Base-by-base conservation (phyloP, 2,888 invertebrate genomes). In the Griposia aprilina region DNA sequence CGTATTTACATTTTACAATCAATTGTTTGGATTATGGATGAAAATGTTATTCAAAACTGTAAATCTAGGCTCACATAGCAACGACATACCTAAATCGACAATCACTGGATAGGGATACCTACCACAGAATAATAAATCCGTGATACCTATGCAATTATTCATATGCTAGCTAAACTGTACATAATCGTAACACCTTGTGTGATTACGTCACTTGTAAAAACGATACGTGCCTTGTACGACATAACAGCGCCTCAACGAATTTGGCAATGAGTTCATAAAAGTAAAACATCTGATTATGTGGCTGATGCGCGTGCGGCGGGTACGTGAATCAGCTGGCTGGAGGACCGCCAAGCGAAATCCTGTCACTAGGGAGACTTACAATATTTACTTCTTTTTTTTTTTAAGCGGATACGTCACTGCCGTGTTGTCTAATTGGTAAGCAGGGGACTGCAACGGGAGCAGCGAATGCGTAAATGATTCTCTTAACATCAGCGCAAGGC, bases 181-280 rank as follows among this genome's bases (percentile, higher is more conserved):
- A 60, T 80, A 63, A 63, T 74, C 52, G n/a, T 71, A 63, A 70
- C 50, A 72, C 26, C 23, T 62, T 74, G 48, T 66, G 11, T 36
- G 41, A 78, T 85, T 78, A 81, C 76, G 84, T 83, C 78, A 74
- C 50, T 63, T 30, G 83, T 66, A 73, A 68, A 82, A 73, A 63
- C 63, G 6, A 77, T 86, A 82, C 77, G 77, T 82, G 86, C 45
- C 67, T 20, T 52, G 57, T 26, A 26, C 65, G 72, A 78, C 82
- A 81, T 74, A 77, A 74, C 60, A 76, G 62, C 70, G 68, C 52
- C 63, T 79, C 76, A 80, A 88, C 86, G 67, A 85, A 85, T 89
- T 88, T 86, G 89, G 88, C 89, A 88, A 88, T 89, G 88, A 85
- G 72, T 81, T 80, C 76, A 75, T 69, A 81, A 67, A 80, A 74